A percentile compares a stretch with the other conserved stretches of the same genome.
Evolutionary conservation across 1,140 invertebrate species (phyloP).

Genomic region (Platorchestia sp.): DNA sequence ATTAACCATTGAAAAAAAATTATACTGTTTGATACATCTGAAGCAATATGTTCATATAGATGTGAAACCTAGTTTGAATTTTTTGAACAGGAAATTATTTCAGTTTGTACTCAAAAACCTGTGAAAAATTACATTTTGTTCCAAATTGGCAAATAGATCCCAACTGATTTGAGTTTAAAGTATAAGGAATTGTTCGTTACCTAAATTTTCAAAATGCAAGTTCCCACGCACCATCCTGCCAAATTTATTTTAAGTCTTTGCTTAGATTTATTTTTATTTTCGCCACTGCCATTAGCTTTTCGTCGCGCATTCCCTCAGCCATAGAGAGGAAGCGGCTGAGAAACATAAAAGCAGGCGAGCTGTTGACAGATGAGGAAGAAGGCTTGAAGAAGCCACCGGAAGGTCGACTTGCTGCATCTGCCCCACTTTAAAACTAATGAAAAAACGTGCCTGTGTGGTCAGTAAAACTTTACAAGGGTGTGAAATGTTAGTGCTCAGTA

Average conservation of each 20-base stretch:
- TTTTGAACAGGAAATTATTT: background rate
- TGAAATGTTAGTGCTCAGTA: background rate
- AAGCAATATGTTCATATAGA: background rate
- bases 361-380: conserved; percentile 35
- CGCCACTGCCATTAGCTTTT: background rate
- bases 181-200: no score
- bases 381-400: background rate
- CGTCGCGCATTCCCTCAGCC: background rate
- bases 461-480: background rate
- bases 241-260: background rate
- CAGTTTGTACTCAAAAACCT: no score
- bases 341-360: conserved; percentile 16
- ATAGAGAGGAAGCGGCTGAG: background rate
- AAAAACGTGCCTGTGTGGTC: background rate
- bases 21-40: background rate
- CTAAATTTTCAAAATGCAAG: background rate
- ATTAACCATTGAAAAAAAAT: background rate
- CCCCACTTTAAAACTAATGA: background rate
- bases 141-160: no score
- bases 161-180: no score
- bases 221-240: background rate
- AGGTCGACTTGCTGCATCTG: background rate
- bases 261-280: background rate
- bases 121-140: no score
- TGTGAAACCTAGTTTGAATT: background rate